Base-by-base conservation (phyloP, 1,140 invertebrate genomes). In the Himalopsyche phryganea region DNA sequence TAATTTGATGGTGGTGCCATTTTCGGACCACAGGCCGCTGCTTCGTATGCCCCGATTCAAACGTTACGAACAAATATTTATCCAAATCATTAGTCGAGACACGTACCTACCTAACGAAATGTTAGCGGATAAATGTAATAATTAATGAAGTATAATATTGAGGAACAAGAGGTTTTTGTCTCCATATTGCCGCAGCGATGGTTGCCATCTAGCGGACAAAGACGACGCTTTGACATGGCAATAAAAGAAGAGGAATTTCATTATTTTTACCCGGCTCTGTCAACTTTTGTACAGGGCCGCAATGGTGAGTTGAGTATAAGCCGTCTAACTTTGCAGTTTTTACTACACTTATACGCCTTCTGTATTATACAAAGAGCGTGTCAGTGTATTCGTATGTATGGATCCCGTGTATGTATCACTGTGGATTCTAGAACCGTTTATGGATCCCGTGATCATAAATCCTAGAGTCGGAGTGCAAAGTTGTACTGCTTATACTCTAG, bases 201-300 rank as follows among this genome's bases (percentile, higher is more conserved):
- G 15, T 18, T 23, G 44, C 44, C 44, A 23, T 23, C 6, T 19
- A 9, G 15, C 44, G 15, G 17, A 46, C 38, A 40, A 40, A 40
- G 38, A 11, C 38, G 23, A 40, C n/a, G 38, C 42, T 58, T 38
- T 58, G 55, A 58, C 55, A 58, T 41, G 55, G 46, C 55, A 50
- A 58, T 58, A 58, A 58, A 58, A 50, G 55, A 36, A 49, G 55
- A 58, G 46, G 55, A 58, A 58, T 58, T 58, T 58, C 55, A 58
- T 58, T 58, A 58, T 58, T 58, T 58, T 42, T 42, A 51, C 50
- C 18, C 33, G n/a, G 38, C 38, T 4, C 11, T 15, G 38, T 13
- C 38, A 40, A n/a, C 15, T 40, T 40, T 28, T 28, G 23, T 28
- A 3, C 23, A 28, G 23, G 23, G 23, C 3, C 3, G 23, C n/a